Percentiles rank a stretch among this genome's conserved stretches.
Conservation (phyloP, 2,113 vertebrate species). For the zebrafish (Danio rerio) region GRCz12tu NC_133184.1:29088501-29089000, state of each 20-base stretch:
- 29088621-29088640: constrained; percentile 73
- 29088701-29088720: constrained; percentile 99
- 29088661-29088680: constrained; percentile 62
- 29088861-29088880: constrained; percentile 96
- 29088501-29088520: constrained; percentile 58
- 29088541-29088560: constrained; percentile 60
- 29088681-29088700: constrained; percentile 80
- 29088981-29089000: constrained; percentile 89
- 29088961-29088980: constrained; percentile 87
- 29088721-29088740: constrained; percentile 98
- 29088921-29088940: constrained; percentile 91
- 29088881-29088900: constrained; percentile 94
- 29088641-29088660: constrained; percentile 69
- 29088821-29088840: constrained; percentile 92
- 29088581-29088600: constrained; percentile 53
- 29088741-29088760: constrained; percentile 53
- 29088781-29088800: background rate
- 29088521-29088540: constrained; percentile 57
- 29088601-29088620: constrained; percentile 58
- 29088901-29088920: constrained; percentile 92
- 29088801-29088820: background rate
- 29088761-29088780: background rate
- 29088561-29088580: constrained; percentile 64
- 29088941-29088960: constrained; percentile 89
- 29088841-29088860: constrained; percentile 93